These are phyloP conservation scores for Colistium nudipinnis DNA, from an alignment of 2,113 vertebrate genomes.

Conservation along the genomic window DNA sequence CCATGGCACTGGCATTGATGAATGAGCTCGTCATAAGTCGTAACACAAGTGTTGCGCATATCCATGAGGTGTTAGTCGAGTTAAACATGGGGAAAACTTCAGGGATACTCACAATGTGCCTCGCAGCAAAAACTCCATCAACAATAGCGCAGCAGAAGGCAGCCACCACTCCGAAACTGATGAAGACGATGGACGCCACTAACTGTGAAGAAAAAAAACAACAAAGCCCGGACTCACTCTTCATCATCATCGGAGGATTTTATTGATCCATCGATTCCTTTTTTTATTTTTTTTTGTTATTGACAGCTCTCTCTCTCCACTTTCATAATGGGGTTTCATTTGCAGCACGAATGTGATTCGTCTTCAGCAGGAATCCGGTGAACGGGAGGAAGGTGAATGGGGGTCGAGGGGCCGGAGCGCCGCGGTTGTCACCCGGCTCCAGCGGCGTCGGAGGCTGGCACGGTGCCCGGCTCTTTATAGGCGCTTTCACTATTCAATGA, in stretches of 20 bases:
- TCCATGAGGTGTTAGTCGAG: conserved; percentile 22
- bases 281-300: not conserved
- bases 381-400: not conserved
- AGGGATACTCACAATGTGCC: conserved; percentile 93
- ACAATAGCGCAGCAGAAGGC: conserved; percentile 99
- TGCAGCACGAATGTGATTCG: not conserved
- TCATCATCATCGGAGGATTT: not conserved
- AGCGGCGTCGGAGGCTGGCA: conserved; percentile 32
- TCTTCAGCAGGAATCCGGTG: not conserved
- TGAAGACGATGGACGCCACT: conserved; percentile 98
- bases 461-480: conserved; percentile 17
- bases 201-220: conserved; percentile 81
- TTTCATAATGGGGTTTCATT: not conserved
- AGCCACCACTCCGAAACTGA: conserved; percentile 97
- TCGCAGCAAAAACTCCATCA: conserved; percentile 96
- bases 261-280: not conserved
- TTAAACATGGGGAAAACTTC: conserved; percentile 15
- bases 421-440: conserved; percentile 28
- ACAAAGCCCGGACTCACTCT: conserved; percentile 3
- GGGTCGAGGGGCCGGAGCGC: not conserved
- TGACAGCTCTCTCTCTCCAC: not conserved
- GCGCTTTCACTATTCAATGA: conserved; percentile 46
- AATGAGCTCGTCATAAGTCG: conserved; percentile 3
- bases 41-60: not conserved
- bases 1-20: conserved; percentile 30